phyloP scores from a whole-genome alignment of 1,140 invertebrate species.

The Oedothorax gibbosus region DNA sequence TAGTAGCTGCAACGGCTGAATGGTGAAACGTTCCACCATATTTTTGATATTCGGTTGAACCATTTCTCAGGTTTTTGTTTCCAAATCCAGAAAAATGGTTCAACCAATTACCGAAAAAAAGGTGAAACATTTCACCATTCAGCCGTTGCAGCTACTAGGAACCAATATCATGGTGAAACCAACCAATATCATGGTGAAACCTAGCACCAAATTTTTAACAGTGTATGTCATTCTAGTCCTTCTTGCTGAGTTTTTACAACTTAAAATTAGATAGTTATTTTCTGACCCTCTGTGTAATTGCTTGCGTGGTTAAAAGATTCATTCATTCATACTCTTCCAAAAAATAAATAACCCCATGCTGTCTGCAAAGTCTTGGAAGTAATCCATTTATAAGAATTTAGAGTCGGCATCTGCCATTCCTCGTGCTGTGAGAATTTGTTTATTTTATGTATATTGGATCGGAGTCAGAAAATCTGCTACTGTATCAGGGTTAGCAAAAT shows the following conservation, averaged over 20 bases:
- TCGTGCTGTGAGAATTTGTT: constrained; percentile 23
- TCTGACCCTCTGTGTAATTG: neutral
- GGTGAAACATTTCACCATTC: no score
- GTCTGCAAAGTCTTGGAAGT: constrained; percentile 34
- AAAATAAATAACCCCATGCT: constrained; percentile 11
- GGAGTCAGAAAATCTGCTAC: constrained; percentile 37
- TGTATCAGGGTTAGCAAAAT: constrained; percentile 15
- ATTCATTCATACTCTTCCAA: neutral
- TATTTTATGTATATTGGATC: constrained; percentile 32
- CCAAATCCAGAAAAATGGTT: no score
- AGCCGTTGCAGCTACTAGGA: no score
- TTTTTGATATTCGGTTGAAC: no score
- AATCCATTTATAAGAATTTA: constrained; percentile 8
- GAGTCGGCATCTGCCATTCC: neutral
- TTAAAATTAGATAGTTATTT: constrained; percentile 2
- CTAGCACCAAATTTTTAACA: no score
- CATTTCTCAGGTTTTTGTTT: no score
- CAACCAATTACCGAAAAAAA: no score
- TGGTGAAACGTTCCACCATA: no score
- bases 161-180: no score
- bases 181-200: no score
- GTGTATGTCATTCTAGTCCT: neutral
- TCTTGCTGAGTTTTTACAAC: constrained; percentile 13
- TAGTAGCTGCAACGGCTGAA: no score
- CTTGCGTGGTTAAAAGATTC: neutral